Percentiles rank a stretch among this genome's conserved stretches.
Evolutionary conservation across 2,113 vertebrate genomes (phyloP).

Genomic region (Grammomys surdaster): DNA sequence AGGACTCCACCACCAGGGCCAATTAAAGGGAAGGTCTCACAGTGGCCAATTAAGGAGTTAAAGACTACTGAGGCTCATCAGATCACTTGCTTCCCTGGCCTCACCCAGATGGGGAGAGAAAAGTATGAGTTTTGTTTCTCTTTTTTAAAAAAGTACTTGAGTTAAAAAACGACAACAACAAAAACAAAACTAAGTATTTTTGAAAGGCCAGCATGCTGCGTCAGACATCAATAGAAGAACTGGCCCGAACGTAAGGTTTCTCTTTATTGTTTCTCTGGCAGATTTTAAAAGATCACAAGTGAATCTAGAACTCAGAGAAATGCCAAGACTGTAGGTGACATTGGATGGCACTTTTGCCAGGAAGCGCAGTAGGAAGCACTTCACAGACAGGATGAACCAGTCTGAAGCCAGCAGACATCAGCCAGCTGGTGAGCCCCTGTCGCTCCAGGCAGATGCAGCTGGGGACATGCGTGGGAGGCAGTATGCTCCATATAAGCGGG

Average conservation of each 20-base stretch:
- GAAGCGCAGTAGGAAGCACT: fast-evolving
- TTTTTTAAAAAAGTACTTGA: not conserved
- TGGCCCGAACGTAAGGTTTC: not conserved
- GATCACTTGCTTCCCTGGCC: not conserved
- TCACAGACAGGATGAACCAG: not conserved
- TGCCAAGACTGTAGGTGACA: not conserved
- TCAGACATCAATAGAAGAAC: not conserved
- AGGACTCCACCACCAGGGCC: constrained; percentile 10
- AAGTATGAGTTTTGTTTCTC: not conserved
- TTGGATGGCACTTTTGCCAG: not conserved
- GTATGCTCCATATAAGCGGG: not conserved
- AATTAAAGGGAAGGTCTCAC: constrained; percentile 58
- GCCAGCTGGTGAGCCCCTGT: not conserved
- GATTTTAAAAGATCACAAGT: not conserved
- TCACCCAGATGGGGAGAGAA: not conserved
- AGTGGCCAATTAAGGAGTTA: constrained; percentile 51
- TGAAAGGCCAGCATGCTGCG: constrained; percentile 4
- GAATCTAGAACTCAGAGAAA: not conserved
- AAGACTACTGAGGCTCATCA: not conserved
- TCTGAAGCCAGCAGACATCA: not conserved
- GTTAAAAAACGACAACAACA: no score
- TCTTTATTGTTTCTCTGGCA: not conserved
- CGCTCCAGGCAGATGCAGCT: no score
- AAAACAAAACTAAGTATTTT: not conserved
- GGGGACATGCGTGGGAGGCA: not conserved